Conservation (phyloP, 1,140 invertebrate genomes). For the Tetramorium simillimum region DNA sequence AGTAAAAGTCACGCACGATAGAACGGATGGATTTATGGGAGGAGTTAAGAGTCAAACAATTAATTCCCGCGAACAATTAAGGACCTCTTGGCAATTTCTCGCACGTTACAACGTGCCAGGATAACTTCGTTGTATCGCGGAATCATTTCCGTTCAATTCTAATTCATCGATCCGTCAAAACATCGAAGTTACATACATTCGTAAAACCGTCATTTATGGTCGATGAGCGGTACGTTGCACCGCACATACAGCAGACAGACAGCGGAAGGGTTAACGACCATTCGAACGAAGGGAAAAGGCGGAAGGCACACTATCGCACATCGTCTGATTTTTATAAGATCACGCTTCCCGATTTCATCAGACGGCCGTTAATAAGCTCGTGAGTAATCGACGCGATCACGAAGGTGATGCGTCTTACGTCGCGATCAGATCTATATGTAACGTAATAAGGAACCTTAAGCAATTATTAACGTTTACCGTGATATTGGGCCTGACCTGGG, state of each 20-base stretch:
- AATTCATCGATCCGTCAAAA: neutral
- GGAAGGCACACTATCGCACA: slow-evolving; percentile 34
- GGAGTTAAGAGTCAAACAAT: neutral
- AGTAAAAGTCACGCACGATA: slow-evolving; percentile 33
- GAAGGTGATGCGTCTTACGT: slow-evolving; percentile 65
- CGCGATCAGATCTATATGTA: slow-evolving; percentile 20
- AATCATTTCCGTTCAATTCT: neutral
- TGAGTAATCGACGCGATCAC: slow-evolving; percentile 72
- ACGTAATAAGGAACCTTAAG: slow-evolving; percentile 29
- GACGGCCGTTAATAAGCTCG: slow-evolving; percentile 44
- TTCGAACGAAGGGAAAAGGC: neutral
- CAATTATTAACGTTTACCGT: slow-evolving; percentile 34
- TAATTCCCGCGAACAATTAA: slow-evolving; percentile 25
- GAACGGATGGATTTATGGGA: neutral
- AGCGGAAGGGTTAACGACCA: slow-evolving; percentile 11
- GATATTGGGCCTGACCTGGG: slow-evolving; percentile 24
- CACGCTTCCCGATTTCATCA: slow-evolving; percentile 65
- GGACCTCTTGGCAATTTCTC: neutral
- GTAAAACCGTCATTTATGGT: neutral
- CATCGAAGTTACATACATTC: neutral
- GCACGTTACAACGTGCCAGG: neutral
- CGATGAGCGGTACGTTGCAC: neutral
- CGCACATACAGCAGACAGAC: neutral
- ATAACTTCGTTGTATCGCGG: neutral
- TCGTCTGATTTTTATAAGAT: slow-evolving; percentile 59